Base-by-base conservation (phyloP, 2,888 invertebrate genomes). In the Nomada ruficornis region DNA sequence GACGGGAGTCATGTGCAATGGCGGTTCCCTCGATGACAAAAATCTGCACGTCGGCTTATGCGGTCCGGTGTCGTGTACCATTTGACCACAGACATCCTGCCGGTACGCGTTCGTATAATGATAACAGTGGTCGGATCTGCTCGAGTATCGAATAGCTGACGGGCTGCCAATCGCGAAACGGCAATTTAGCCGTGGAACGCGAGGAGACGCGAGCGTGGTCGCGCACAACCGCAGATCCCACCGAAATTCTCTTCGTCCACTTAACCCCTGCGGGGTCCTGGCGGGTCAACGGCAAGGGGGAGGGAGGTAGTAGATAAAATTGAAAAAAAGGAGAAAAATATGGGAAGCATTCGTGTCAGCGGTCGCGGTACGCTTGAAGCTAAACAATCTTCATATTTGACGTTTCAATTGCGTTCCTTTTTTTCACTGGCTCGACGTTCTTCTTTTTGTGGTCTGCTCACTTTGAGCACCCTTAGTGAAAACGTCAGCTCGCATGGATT, bases 151-250 rank as follows among this genome's bases (percentile, higher is more conserved):
- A 87, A 86, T 84, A 84, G 86, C 82, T 87, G 88, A 87, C 87
- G 84, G 86, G 73, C 83, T 88, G 88, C 88, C 88, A 87, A 86
- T 88, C 86, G 83, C 54, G 84, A 62, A 84, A 86, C 87, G 75
- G 87, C 88, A 88, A 88, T 88, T 88, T 88, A 83, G 83, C 82
- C 75, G 80, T 82, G 86, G 86, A 86, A 88, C 88, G 80, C 62
- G 80, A 74, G 74, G 78, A 80, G 78, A 80, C 69, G 77, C 62
- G 77, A 72, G 73, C 86, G 87, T 80, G 87, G 86, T 81, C 74
- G 79, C 67, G 71, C 69, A 62, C 79, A 76, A 62, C 84, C 83
- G 63, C 83, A 83, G 77, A 76, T 77, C 76, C 82, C 65, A 50
- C 80, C 82, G 62, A 85, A 84, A 85, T 80, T 83, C 82, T 84